Conservation (phyloP, 2,888 invertebrate species). For the Cryptosula pallasiana region DNA sequence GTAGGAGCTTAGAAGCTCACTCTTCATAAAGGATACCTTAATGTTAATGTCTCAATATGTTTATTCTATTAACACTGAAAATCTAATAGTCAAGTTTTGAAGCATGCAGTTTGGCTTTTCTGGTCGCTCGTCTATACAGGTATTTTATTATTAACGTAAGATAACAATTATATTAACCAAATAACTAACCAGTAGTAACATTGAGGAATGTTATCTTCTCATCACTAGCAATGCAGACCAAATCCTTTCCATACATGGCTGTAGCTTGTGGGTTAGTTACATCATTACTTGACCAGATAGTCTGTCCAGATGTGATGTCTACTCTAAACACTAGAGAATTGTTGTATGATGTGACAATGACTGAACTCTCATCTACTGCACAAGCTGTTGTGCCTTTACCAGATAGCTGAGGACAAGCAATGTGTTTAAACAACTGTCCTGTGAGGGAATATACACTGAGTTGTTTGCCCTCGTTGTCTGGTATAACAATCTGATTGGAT, state of each 20-base stretch:
- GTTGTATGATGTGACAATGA: not conserved
- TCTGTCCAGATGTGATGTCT: not conserved
- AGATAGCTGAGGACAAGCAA: not conserved
- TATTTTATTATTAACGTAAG: too few relatives aligned
- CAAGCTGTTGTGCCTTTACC: not conserved
- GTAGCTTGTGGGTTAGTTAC: not conserved
- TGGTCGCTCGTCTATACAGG: too few relatives aligned
- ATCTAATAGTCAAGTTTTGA: too few relatives aligned
- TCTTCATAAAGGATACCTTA: too few relatives aligned
- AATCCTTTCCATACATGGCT: not conserved
- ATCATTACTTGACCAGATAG: not conserved
- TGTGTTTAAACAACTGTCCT: not conserved
- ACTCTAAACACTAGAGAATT: not conserved
- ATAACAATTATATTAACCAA: too few relatives aligned
- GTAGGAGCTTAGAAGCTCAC: too few relatives aligned
- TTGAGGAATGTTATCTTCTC: not conserved
- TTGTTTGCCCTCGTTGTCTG: not conserved
- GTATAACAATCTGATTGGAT: not conserved
- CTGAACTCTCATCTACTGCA: not conserved
- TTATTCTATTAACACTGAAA: too few relatives aligned
- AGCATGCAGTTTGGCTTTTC: too few relatives aligned
- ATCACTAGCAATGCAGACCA: not conserved
- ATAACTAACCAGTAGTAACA: not conserved
- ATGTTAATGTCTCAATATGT: too few relatives aligned
- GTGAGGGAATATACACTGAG: not conserved